Percentiles rank a stretch among this genome's conserved stretches.
Conservation (phyloP, 2,113 vertebrate species). For the Petromus typicus region DNA sequence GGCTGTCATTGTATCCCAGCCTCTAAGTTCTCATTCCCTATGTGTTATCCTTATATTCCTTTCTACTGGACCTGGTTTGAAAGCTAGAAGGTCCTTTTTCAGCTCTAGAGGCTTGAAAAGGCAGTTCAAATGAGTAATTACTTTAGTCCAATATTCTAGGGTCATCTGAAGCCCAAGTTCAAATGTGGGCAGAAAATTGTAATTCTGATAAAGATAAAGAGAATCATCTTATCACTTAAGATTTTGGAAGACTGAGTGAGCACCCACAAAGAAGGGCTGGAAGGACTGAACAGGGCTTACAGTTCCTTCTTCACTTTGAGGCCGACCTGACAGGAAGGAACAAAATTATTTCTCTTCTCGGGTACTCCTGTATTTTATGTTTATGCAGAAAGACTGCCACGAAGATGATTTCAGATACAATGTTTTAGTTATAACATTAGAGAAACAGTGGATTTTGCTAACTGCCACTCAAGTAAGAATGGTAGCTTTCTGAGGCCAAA, state of each 20-base stretch:
- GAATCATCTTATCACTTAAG: not conserved
- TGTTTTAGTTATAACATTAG: not conserved
- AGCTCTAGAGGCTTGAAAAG: not conserved
- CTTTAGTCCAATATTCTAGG: not conserved
- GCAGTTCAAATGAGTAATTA: not conserved
- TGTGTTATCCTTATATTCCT: not conserved
- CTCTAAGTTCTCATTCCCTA: not conserved
- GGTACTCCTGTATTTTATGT: not conserved
- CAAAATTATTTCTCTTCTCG: not conserved
- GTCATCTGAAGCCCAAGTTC: not conserved
- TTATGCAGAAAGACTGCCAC: not conserved
- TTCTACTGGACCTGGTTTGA: not conserved
- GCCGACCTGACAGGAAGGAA: not conserved
- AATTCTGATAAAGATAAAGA: not conserved
- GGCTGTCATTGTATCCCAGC: not conserved
- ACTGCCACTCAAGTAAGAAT: not conserved
- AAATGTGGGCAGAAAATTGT: not conserved
- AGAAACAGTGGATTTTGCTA: not conserved
- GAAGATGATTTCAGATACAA: not conserved
- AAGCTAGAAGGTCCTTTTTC: not conserved
- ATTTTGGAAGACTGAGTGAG: not conserved
- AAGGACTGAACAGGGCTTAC: not conserved
- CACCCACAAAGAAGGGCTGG: not conserved
- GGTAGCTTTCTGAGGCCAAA: not conserved
- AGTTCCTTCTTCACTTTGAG: not conserved